Percentiles rank a stretch among this genome's conserved stretches.
Conservation (phyloP, 1,140 invertebrate genomes). For the Cherax quadricarinatus region DNA sequence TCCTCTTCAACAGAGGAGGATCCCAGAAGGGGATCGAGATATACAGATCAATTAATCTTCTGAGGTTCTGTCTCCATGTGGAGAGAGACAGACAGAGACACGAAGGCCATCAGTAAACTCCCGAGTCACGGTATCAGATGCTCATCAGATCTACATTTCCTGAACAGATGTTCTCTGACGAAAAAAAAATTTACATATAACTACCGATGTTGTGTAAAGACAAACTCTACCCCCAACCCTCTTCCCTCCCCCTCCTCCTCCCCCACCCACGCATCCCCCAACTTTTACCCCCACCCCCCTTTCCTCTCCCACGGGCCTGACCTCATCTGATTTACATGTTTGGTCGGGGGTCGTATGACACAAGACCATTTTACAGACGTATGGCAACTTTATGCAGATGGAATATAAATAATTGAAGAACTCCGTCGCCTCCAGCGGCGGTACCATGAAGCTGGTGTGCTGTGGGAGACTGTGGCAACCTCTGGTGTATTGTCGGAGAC, state of each 20-base stretch:
- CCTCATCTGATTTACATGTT: constrained; percentile 39
- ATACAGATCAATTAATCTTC: not conserved
- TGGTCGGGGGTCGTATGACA: constrained; percentile 45
- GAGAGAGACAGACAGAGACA: not conserved
- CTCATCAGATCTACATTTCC: constrained; percentile 48
- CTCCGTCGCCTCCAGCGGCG: not conserved
- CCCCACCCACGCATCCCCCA: constrained; percentile 7
- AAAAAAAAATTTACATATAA: not conserved
- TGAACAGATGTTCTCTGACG: constrained; percentile 21
- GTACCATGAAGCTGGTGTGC: too few relatives aligned
- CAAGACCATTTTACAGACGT: constrained; percentile 57
- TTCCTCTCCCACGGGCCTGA: constrained; percentile 23
- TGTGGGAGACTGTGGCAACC: too few relatives aligned
- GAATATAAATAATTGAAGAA: constrained; percentile 33
- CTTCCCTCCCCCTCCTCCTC: not conserved
- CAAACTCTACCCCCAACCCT: not conserved
- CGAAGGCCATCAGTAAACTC: not conserved
- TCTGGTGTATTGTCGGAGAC: too few relatives aligned
- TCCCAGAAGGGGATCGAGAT: too few relatives aligned
- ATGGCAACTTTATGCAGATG: constrained; percentile 63
- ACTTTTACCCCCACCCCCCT: too few relatives aligned
- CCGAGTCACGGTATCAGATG: constrained; percentile 8
- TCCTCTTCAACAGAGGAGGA: too few relatives aligned
- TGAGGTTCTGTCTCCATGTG: too few relatives aligned
- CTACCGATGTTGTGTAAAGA: not conserved